These are phyloP conservation scores for Lagenorhynchus albirostris DNA, from an alignment of 2,113 vertebrate genomes.

Conservation along the genomic window DNA sequence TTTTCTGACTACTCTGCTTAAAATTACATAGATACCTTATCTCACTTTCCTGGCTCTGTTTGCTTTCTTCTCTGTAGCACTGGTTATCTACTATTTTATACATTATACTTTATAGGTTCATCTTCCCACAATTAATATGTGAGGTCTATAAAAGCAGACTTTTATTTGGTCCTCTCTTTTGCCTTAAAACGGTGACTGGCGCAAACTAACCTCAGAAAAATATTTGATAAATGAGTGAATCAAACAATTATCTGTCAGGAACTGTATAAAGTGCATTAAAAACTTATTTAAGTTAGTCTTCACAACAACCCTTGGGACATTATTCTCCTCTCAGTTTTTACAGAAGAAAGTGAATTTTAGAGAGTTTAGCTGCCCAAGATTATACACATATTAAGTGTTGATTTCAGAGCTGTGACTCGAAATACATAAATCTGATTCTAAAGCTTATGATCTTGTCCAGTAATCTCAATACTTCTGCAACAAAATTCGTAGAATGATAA, in stretches of 20 bases:
- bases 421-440: neutral
- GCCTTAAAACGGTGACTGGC: neutral
- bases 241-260: neutral
- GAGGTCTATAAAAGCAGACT: neutral
- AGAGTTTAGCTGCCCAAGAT: neutral
- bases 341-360: neutral
- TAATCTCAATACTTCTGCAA: neutral
- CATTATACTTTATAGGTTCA: neutral
- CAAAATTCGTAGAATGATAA: neutral
- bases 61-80: neutral
- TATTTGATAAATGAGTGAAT: neutral
- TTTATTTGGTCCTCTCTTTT: neutral
- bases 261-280: neutral
- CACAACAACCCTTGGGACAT: neutral
- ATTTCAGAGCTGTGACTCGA: neutral
- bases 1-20: neutral
- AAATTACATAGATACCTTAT: neutral
- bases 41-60: neutral
- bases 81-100: neutral
- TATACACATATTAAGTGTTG: neutral
- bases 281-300: neutral
- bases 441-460: neutral
- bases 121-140: neutral
- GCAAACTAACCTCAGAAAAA: neutral
- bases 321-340: neutral